Percentiles rank a stretch among this genome's conserved stretches.
phyloP scores from a whole-genome alignment of 2,113 vertebrate species.

The Gobius niger region DNA sequence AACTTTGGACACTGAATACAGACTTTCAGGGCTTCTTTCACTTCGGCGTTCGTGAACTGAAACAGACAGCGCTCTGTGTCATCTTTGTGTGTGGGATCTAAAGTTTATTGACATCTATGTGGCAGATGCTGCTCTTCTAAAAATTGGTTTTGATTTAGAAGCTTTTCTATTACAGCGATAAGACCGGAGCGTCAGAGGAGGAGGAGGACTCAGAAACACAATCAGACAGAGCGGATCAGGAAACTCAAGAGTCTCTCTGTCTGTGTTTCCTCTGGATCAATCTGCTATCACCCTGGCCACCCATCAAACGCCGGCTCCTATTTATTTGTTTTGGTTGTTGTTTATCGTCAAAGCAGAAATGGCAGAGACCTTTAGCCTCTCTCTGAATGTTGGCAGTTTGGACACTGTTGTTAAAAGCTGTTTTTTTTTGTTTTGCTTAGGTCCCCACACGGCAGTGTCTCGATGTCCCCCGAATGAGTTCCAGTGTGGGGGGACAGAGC shows the following conservation, averaged over 20 bases:
- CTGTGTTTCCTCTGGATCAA: constrained; percentile 6
- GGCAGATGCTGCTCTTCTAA: neutral
- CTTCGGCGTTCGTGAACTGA: no score
- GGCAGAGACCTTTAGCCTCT: no score
- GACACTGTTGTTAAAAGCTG: neutral
- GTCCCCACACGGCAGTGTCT: constrained; percentile 88
- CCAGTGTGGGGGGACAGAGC: constrained; percentile 91
- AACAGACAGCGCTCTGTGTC: neutral
- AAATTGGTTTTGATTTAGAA: neutral
- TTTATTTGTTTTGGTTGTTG: neutral
- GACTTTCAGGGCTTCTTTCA: no score
- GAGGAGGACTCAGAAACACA: neutral
- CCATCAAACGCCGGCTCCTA: neutral
- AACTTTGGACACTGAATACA: no score
- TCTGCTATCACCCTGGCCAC: constrained; percentile 5
- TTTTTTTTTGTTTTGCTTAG: constrained; percentile 64
- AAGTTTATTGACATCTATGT: neutral
- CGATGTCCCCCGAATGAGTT: constrained; percentile 91
- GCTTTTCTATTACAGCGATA: neutral
- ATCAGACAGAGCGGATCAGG: constrained; percentile 13
- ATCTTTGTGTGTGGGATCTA: neutral
- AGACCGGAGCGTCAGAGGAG: neutral
- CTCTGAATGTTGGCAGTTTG: no score
- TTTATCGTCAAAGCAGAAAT: no score
- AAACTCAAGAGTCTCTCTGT: neutral